A percentile compares a stretch with the other conserved stretches of the same genome.
phyloP scores from a whole-genome alignment of 2,797 vertebrate genomes.

The Erpetoichthys calabaricus region DNA sequence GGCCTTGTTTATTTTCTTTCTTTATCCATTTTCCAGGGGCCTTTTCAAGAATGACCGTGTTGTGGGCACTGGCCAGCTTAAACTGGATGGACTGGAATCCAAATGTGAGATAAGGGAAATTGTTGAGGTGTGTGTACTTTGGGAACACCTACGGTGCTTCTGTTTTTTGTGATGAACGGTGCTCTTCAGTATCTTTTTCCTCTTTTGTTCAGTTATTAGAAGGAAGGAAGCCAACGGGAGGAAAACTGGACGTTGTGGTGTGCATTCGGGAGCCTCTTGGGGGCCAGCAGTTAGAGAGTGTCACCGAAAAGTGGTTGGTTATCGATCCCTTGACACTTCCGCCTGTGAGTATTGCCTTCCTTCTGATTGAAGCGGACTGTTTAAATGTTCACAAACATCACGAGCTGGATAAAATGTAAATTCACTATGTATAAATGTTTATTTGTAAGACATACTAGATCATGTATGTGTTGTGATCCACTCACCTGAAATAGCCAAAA shows the following conservation, averaged over 20 bases:
- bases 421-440: too few relatives aligned
- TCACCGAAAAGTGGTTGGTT: slow-evolving; percentile 74
- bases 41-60: slow-evolving; percentile 73
- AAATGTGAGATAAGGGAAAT: slow-evolving; percentile 68
- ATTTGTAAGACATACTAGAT: too few relatives aligned
- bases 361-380: too few relatives aligned
- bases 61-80: slow-evolving; percentile 69
- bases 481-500: too few relatives aligned
- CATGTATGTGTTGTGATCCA: too few relatives aligned
- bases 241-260: slow-evolving; percentile 68
- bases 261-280: slow-evolving; percentile 68
- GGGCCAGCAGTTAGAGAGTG: slow-evolving; percentile 55
- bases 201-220: slow-evolving; percentile 59
- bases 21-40: slow-evolving; percentile 39
- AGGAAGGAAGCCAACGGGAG: slow-evolving; percentile 70
- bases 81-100: slow-evolving; percentile 65
- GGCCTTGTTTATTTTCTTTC: not conserved
- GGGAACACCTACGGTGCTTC: not conserved
- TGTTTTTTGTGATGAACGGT: too few relatives aligned
- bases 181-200: not conserved
- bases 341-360: slow-evolving; percentile 28
- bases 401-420: too few relatives aligned
- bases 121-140: slow-evolving; percentile 48
- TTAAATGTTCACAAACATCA: too few relatives aligned
- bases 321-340: slow-evolving; percentile 50